These are phyloP conservation scores for Aleiodes alternator DNA, from an alignment of 2,888 invertebrate species.

Conservation along the genomic window DNA sequence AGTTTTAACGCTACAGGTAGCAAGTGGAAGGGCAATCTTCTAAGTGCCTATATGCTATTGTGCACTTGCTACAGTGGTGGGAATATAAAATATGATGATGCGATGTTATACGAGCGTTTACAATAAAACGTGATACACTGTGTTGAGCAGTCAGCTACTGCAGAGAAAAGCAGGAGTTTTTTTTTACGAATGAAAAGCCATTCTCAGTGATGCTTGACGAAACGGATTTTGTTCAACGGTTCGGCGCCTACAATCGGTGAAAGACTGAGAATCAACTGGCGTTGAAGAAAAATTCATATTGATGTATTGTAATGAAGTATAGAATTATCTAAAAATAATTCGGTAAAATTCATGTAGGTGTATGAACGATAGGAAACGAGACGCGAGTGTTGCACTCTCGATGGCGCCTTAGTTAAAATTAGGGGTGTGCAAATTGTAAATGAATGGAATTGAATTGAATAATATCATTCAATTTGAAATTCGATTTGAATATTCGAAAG, in stretches of 20 bases:
- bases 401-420: constrained; percentile 8
- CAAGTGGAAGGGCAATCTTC: constrained; percentile 7
- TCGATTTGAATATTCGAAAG: too few species aligned
- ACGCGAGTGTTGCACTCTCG: constrained; percentile 39
- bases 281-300: constrained; percentile 38
- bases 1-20: constrained; percentile 22
- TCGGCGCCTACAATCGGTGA: constrained; percentile 38
- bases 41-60: constrained; percentile 9
- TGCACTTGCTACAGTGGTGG: constrained; percentile 4
- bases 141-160: constrained; percentile 6
- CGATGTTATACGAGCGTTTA: background rate
- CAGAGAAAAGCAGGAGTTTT: constrained; percentile 23
- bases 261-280: constrained; percentile 38
- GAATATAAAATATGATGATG: background rate
- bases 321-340: constrained; percentile 43
- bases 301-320: constrained; percentile 10
- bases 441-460: too few species aligned
- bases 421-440: too few species aligned
- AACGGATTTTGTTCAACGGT: constrained; percentile 44
- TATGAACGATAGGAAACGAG: background rate
- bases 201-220: constrained; percentile 42
- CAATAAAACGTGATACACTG: constrained; percentile 18
- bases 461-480: too few species aligned
- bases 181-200: constrained; percentile 33
- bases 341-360: constrained; percentile 1